Conservation (phyloP, 2,888 invertebrate genomes). For the Eupithecia pulchellata region DNA sequence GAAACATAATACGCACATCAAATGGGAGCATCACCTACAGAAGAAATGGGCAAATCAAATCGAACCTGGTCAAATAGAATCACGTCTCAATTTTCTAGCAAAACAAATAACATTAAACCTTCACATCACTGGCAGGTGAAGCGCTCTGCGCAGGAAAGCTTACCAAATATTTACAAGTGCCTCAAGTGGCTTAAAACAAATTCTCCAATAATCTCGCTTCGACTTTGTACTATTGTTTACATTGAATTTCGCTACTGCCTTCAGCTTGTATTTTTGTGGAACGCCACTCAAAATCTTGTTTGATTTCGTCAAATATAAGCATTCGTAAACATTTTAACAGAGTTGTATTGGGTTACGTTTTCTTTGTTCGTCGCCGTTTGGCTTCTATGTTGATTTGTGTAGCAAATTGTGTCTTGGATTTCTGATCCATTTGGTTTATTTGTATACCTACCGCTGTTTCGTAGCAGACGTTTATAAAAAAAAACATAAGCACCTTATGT, state of each 20-base stretch:
- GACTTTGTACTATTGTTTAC: constrained; percentile 78
- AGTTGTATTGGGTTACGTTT: constrained; percentile 76
- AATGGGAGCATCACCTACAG: background rate
- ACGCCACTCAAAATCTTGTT: constrained; percentile 78
- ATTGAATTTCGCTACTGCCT: constrained; percentile 74
- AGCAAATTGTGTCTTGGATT: constrained; percentile 34
- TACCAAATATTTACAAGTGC: constrained; percentile 81
- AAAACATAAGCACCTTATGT: too few species aligned
- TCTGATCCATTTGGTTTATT: constrained; percentile 26
- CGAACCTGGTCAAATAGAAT: constrained; percentile 27
- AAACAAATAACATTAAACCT: constrained; percentile 70
- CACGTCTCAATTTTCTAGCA: constrained; percentile 52
- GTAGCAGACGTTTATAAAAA: too few species aligned
- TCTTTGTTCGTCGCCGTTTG: constrained; percentile 62
- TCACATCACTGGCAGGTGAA: constrained; percentile 39
- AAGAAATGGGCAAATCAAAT: constrained; percentile 33
- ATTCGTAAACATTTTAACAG: constrained; percentile 78
- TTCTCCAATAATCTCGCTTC: constrained; percentile 80
- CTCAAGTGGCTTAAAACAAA: constrained; percentile 84
- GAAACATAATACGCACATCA: constrained; percentile 1
- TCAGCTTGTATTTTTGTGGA: constrained; percentile 73
- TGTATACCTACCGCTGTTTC: background rate
- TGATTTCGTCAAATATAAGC: constrained; percentile 82
- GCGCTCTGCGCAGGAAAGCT: constrained; percentile 64
- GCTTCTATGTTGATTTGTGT: constrained; percentile 47